Evolutionary conservation across 2,797 vertebrate genomes (phyloP), one percentile per base, ranked within the genome.

Genomic region (Mergus octosetaceus): DNA sequence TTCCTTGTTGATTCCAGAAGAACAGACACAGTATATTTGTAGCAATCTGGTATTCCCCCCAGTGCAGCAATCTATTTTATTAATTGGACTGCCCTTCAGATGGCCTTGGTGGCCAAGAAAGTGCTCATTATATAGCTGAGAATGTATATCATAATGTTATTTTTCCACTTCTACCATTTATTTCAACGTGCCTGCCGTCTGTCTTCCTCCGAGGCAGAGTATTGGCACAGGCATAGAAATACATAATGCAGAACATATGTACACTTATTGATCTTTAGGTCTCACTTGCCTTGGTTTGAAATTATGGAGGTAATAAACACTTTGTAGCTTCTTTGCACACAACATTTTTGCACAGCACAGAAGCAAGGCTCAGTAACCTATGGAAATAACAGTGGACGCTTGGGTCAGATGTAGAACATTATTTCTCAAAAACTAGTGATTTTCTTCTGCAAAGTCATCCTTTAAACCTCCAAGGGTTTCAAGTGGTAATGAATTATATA

Each of bases 31-130:
- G 28, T 24, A 10, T 56, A 58, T 73, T 92, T 87, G 56, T 79
- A 70, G 86, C 66, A 88, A 56, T 68, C 83, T 84, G 56, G 14
- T 88, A 57, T 36, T 87, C 82, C 83, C 82, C 39, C 53, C 88
- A 58, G 81, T 56, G 85, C 60, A 76, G 56, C 38, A 84, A 76
- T 68, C 39, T 91, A 57, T 78, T 94, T 85, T 82, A 85, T 94
- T 94, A 94, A 93, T 82, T 89, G 45, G 30, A 62, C 53, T 94
- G 73, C 86, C 89, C 74, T 95, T 93, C 87, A 88, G 72, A 82
- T 70, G 92, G 60, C 79, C 58, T 89, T 79, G 56, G 14, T 89
- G 38, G 16, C 5, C 1, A 89, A 88, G 74, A 86, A 83, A 85
- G 66, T 73, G 74, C 72, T 87, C 54, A 43, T 71, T 86, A 74